Conservation (phyloP, 2,888 invertebrate species). For the Chrysolina oricalcia region DNA sequence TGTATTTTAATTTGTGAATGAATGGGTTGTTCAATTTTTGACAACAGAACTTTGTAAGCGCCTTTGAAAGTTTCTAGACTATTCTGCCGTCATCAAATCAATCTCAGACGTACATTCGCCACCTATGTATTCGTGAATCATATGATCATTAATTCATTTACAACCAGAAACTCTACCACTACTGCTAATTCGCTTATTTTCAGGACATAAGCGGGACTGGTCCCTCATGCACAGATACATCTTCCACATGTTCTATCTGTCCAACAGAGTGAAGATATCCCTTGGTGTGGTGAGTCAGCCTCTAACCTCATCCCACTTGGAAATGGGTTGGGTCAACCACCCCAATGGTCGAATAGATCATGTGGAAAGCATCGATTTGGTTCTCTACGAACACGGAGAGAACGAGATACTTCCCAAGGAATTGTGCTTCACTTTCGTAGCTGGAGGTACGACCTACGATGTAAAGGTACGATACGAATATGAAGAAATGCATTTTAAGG, state of each 20-base stretch:
- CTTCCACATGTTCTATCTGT: conserved; percentile 84
- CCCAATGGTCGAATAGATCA: conserved; percentile 72
- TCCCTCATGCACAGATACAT: conserved; percentile 84
- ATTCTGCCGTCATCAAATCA: no score
- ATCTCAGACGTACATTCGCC: no score
- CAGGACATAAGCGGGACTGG: conserved; percentile 83
- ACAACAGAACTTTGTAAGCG: no score
- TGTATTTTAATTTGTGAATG: no score
- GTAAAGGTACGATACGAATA: conserved; percentile 75
- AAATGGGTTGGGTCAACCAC: conserved; percentile 78
- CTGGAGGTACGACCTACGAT: conserved; percentile 75
- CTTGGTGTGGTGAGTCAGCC: conserved; percentile 87
- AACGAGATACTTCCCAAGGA: conserved; percentile 75
- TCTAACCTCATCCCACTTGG: conserved; percentile 77
- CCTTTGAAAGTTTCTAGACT: no score
- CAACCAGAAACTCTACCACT: no score
- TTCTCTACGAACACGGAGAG: conserved; percentile 81
- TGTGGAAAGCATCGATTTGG: conserved; percentile 77
- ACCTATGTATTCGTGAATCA: no score
- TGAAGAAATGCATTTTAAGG: conserved; percentile 78
- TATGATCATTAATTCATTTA: no score
- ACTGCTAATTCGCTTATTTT: conserved; percentile 35
- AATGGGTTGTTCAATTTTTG: no score
- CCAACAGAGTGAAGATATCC: conserved; percentile 80
- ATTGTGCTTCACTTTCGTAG: conserved; percentile 78